phyloP scores from a whole-genome alignment of 2,797 vertebrate species.

The Enteromius radiatus region DNA sequence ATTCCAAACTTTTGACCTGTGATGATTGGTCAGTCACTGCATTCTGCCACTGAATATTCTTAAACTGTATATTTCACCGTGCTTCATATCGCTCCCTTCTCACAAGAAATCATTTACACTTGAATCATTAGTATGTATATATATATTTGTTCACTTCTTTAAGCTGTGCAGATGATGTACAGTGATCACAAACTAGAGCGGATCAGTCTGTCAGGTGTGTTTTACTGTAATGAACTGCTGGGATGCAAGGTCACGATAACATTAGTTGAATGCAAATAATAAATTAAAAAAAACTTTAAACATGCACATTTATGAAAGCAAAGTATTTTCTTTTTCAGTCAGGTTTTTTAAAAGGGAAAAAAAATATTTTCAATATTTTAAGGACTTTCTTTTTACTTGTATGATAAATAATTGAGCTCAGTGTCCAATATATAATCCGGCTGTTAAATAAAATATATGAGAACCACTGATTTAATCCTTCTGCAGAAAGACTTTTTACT shows the following conservation, averaged over 20 bases:
- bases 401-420: conserved; percentile 1
- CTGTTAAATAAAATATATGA: not conserved
- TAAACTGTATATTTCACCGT: not conserved
- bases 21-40: not conserved
- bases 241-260: not conserved
- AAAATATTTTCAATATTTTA: not conserved
- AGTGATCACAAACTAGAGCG: not conserved
- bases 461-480: not conserved
- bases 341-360: not conserved
- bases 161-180: not conserved
- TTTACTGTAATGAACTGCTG: not conserved
- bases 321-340: not conserved
- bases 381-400: not conserved
- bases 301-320: not conserved
- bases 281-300: not conserved
- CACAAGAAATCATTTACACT: not conserved
- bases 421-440: not conserved
- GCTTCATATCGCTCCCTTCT: not conserved
- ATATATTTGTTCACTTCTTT: not conserved
- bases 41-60: not conserved
- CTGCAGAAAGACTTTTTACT: not conserved
- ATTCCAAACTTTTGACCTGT: not conserved
- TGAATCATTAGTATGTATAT: not conserved
- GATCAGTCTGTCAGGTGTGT: not conserved
- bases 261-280: not conserved